Conservation (phyloP, 2,113 vertebrate genomes). For the Lagenorhynchus albirostris region DNA sequence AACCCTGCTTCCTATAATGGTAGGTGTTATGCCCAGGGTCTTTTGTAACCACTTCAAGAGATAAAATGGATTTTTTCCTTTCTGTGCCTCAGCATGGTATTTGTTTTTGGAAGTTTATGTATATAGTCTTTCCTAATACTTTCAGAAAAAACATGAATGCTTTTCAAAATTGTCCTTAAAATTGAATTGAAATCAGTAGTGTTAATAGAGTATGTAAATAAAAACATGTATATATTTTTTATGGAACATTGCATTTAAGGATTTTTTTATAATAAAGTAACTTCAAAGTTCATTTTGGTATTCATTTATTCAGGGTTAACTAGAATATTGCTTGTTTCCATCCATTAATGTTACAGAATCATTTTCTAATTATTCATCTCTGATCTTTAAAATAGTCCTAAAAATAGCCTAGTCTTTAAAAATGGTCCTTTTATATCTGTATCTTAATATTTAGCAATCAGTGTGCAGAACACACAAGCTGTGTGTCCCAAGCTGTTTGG, state of each 20-base stretch:
- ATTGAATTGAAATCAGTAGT: background rate
- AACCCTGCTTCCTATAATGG: background rate
- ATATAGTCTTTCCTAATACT: background rate
- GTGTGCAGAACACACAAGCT: background rate
- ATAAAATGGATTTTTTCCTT: background rate
- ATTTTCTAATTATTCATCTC: background rate
- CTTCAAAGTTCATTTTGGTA: constrained; percentile 28
- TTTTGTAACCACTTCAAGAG: background rate
- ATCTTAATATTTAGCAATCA: background rate
- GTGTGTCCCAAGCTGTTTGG: background rate
- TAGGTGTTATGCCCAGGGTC: too few species aligned
- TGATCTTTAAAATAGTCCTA: background rate
- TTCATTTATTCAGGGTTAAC: constrained; percentile 14
- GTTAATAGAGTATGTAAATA: background rate
- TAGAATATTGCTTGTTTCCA: background rate
- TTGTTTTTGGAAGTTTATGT: background rate
- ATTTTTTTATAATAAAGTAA: constrained; percentile 58
- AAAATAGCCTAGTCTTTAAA: constrained; percentile 8
- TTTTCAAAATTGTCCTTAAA: background rate
- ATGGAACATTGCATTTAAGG: background rate
- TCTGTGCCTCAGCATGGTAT: background rate
- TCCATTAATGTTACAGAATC: background rate
- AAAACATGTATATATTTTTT: background rate
- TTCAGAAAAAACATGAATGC: background rate
- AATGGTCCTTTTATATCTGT: background rate